Evolutionary conservation across 1,140 invertebrate genomes (phyloP).

Genomic region (Pseudomyrmex pallidus): DNA sequence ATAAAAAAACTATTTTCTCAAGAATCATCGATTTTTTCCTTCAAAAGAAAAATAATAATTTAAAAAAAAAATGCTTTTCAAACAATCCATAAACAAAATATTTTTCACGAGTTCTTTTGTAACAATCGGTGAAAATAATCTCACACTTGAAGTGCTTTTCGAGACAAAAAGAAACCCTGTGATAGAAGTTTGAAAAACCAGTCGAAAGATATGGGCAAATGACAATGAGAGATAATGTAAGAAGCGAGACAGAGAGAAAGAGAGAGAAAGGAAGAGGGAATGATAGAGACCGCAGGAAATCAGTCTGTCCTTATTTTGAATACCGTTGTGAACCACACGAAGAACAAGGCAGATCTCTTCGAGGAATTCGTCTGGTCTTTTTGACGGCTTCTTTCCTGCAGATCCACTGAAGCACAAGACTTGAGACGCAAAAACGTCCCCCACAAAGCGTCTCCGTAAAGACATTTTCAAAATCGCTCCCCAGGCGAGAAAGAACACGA

Average conservation of each 20-base stretch:
- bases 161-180: neutral
- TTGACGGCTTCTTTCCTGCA: conserved; percentile 56
- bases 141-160: neutral
- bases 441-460: conserved; percentile 17
- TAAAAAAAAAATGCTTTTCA: neutral
- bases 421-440: conserved; percentile 55
- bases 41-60: neutral
- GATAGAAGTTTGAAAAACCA: neutral
- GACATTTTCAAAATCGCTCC: conserved; percentile 24
- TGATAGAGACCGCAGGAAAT: conserved; percentile 79
- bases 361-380: conserved; percentile 43
- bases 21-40: neutral
- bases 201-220: neutral
- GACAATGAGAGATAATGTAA: conserved; percentile 20
- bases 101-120: neutral
- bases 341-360: conserved; percentile 47
- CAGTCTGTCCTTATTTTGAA: conserved; percentile 79
- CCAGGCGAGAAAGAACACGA: neutral
- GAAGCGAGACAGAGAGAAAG: conserved; percentile 55
- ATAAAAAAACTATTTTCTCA: neutral
- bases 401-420: too few relatives aligned
- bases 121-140: neutral
- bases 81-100: neutral
- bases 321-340: conserved; percentile 73
- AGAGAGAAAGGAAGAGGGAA: conserved; percentile 71